Evolutionary conservation across 2,113 vertebrate genomes (phyloP).

Genomic region (Dolichotis patagonum): DNA sequence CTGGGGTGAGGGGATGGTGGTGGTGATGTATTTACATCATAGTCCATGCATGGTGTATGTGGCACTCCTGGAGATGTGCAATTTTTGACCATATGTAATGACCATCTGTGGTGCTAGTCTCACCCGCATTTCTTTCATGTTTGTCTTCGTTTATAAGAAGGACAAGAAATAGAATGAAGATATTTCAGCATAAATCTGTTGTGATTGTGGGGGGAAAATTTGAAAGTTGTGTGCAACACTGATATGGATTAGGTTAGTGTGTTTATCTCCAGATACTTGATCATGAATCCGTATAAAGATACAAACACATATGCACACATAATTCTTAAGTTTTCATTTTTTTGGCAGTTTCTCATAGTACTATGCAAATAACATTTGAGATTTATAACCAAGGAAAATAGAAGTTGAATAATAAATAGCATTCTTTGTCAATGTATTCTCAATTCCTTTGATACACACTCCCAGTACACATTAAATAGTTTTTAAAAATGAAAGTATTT

Average conservation of each 20-base stretch:
- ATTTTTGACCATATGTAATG: background rate
- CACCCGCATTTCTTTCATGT: background rate
- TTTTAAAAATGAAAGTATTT: slow-evolving; percentile 5
- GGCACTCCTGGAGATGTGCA: background rate
- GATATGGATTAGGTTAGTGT: background rate
- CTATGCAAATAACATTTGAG: background rate
- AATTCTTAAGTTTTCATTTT: slow-evolving; percentile 47
- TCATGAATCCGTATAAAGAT: background rate
- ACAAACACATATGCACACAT: background rate
- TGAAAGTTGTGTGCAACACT: background rate
- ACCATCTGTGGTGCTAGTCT: background rate
- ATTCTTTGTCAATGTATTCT: slow-evolving; percentile 15
- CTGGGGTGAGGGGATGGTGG: background rate
- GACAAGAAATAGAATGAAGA: slow-evolving; percentile 12
- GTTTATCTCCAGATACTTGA: background rate
- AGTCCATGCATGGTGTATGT: background rate
- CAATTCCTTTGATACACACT: slow-evolving; percentile 9
- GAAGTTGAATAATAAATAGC: slow-evolving; percentile 30
- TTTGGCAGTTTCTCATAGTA: background rate
- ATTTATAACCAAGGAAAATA: slow-evolving; percentile 21
- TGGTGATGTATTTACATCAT: background rate
- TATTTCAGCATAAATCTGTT: slow-evolving; percentile 38
- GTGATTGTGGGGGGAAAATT: background rate
- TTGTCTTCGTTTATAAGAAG: slow-evolving; percentile 56
- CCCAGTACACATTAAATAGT: slow-evolving; percentile 40